Evolutionary conservation across 2,888 invertebrate species (phyloP), one percentile per base, ranked within the genome.

Genomic region (Orchestes rusci): DNA sequence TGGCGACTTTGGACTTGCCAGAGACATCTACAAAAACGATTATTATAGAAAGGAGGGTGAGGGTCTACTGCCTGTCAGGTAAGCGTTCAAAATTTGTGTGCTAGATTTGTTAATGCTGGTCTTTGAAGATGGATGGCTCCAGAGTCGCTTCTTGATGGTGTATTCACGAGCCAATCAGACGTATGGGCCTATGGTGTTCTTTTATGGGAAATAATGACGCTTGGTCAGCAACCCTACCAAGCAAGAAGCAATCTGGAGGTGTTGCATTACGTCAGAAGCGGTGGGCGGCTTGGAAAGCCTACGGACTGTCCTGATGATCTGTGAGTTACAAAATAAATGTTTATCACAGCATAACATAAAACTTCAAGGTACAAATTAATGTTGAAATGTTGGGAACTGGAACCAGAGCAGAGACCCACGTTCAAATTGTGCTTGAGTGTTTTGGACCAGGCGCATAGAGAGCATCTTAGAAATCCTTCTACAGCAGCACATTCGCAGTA

Each of bases 121-220:
- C 10, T 23, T n/a, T n/a, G n/a, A n/a, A 47, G 95, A 29, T 97
- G 97, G 97, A 96, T 99, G 95, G 85, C 95, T 0, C 96, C 96
- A 1, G 99, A 99, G 69, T 92, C 94, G 16, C 71, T 97, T 8
- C 84, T 92, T 2, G 95, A 96, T 64, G 95, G 96, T 0, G 86
- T 96, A 1, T 99, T 96, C 65, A 94, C 95, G 0, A 88, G 89
- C 37, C 95, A 96, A 64, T 92, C 93, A 0, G 97, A 97, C 67
- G 94, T 96, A 3, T 96, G 96, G 96, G 84, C 91, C 0, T 92
- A 91, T 71, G 90, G 87, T 0, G 87, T 97, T 0, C 72, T 97
- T 2, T 79, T 95, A 63, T 97, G 96, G 95, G 99, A 99, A 74
- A 90, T 97, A 35, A 79, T 97, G 63, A 92, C 96, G 0, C 70